A percentile compares a stretch with the other conserved stretches of the same genome.
phyloP scores from a whole-genome alignment of 2,797 vertebrate genomes.

The Acestrorhynchus altus region DNA sequence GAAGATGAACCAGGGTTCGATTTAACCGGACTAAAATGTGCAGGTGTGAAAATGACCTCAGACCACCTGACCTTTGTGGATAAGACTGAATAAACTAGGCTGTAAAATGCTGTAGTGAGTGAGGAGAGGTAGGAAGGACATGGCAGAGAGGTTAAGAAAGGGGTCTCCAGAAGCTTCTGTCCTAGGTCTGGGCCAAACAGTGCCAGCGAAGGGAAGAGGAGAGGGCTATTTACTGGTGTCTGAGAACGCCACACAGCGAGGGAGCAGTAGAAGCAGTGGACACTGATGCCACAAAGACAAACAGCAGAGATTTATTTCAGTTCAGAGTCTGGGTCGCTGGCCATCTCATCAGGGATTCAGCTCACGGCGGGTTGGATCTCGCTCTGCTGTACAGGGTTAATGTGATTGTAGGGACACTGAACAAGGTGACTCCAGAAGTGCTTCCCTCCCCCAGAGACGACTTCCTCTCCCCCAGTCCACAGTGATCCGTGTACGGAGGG shows the following conservation, averaged over 20 bases:
- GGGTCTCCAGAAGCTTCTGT: no score
- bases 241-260: neutral
- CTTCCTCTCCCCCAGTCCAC: neutral
- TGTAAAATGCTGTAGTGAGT: no score
- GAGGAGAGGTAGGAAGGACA: no score
- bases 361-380: constrained; percentile 16
- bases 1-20: no score
- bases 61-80: no score
- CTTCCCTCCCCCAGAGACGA: neutral
- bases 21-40: no score
- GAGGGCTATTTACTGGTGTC: neutral
- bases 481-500: neutral
- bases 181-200: no score
- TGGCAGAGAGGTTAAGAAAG: no score
- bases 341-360: constrained; percentile 45
- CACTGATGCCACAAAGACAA: constrained; percentile 8
- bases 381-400: constrained; percentile 54
- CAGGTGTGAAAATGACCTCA: no score
- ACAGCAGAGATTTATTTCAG: constrained; percentile 41
- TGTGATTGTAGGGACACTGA: constrained; percentile 47
- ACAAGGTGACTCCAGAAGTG: constrained; percentile 51
- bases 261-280: constrained; percentile 36
- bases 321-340: constrained; percentile 18
- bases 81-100: no score
- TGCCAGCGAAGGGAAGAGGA: neutral